Evolutionary conservation across 2,888 invertebrate species (phyloP).

Genomic region (Trachelus troglodyta): DNA sequence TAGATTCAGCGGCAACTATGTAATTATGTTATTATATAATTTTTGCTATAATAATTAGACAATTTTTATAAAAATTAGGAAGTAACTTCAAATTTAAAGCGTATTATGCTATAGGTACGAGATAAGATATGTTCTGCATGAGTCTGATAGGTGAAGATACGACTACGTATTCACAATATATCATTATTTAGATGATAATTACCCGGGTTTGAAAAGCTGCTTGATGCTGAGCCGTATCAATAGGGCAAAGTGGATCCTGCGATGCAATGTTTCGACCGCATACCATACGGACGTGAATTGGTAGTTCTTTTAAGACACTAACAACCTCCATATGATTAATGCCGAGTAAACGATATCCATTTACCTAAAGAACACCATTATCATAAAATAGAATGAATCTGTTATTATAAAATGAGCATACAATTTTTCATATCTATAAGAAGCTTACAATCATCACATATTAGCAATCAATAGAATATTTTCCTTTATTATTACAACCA

Average conservation of each 20-base stretch:
- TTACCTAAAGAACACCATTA: conserved; percentile 74
- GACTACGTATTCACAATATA: not conserved
- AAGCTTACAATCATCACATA: too few relatives aligned
- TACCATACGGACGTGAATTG: conserved; percentile 89
- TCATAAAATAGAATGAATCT: not conserved
- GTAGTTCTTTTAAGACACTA: conserved; percentile 92
- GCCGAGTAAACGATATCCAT: conserved; percentile 90
- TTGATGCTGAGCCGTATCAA: conserved; percentile 75
- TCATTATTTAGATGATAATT: conserved; percentile 43
- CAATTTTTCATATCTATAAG: too few relatives aligned
- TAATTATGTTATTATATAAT: too few relatives aligned
- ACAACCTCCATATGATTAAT: conserved; percentile 97
- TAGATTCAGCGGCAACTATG: too few relatives aligned
- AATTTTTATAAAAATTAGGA: too few relatives aligned
- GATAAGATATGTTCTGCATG: not conserved
- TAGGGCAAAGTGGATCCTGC: conserved; percentile 69
- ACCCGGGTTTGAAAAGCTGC: conserved; percentile 79
- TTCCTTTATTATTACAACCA: too few relatives aligned
- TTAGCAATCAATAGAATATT: too few relatives aligned
- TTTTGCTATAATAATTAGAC: too few relatives aligned
- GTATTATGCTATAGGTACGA: too few relatives aligned
- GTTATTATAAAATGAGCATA: too few relatives aligned
- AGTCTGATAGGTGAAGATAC: not conserved
- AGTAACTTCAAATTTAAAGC: too few relatives aligned
- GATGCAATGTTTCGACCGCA: conserved; percentile 79